Evolutionary conservation across 2,888 invertebrate genomes (phyloP).

Genomic region (Diadromus collaris): DNA sequence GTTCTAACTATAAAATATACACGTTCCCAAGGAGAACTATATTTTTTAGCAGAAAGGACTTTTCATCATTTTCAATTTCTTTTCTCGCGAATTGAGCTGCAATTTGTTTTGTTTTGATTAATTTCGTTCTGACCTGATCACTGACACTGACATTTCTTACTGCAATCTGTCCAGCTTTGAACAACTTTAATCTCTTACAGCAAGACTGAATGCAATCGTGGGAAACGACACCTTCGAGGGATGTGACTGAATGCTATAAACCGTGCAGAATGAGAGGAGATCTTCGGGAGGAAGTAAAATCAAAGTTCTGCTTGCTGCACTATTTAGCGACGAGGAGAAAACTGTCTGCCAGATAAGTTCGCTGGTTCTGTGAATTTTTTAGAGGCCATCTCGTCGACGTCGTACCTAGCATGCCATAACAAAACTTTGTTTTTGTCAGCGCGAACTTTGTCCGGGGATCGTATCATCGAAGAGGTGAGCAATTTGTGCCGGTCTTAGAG

Average conservation of each 20-base stretch:
- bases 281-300: slow-evolving; percentile 42
- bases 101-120: not conserved
- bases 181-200: too few species aligned
- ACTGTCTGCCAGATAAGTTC: slow-evolving; percentile 40
- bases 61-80: not conserved
- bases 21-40: too few species aligned
- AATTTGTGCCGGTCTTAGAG: slow-evolving; percentile 29
- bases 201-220: too few species aligned
- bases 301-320: slow-evolving; percentile 52
- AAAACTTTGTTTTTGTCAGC: slow-evolving; percentile 51
- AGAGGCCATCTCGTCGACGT: slow-evolving; percentile 27
- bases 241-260: too few species aligned
- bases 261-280: not conserved
- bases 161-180: too few species aligned
- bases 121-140: not conserved
- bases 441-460: slow-evolving; percentile 41
- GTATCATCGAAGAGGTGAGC: slow-evolving; percentile 43
- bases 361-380: slow-evolving; percentile 55
- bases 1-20: too few species aligned
- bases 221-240: too few species aligned
- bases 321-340: slow-evolving; percentile 45
- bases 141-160: not conserved
- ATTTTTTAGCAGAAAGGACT: not conserved
- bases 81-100: not conserved
- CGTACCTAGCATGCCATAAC: slow-evolving; percentile 8